Conservation (phyloP, 2,797 vertebrate genomes). For the Limnodromus scolopaceus region DNA sequence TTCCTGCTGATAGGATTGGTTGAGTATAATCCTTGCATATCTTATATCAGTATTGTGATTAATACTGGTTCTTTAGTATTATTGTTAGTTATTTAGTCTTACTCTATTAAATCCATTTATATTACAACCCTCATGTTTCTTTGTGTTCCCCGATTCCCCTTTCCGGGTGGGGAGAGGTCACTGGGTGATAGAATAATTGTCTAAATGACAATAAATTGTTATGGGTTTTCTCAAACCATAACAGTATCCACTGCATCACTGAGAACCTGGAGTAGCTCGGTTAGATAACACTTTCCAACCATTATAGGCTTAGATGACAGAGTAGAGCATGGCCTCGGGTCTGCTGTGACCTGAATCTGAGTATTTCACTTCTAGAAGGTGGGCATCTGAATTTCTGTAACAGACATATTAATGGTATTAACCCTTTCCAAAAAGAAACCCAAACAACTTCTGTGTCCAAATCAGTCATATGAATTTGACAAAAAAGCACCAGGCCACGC, state of each 20-base stretch:
- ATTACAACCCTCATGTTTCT: too few species aligned
- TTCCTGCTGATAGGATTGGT: too few species aligned
- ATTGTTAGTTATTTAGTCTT: too few species aligned
- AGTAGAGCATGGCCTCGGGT: not conserved
- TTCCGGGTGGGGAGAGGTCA: too few species aligned
- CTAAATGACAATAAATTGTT: too few species aligned
- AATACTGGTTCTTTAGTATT: too few species aligned
- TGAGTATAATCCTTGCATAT: too few species aligned
- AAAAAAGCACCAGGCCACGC: not conserved
- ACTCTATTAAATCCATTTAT: too few species aligned
- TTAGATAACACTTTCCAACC: not conserved
- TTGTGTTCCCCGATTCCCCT: too few species aligned
- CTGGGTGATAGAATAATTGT: too few species aligned
- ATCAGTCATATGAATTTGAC: not conserved
- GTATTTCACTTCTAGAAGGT: not conserved
- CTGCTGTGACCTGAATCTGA: not conserved
- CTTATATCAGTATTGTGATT: too few species aligned
- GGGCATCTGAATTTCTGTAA: not conserved
- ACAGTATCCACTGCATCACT: not conserved
- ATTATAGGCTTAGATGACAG: not conserved
- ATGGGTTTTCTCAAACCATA: too few species aligned
- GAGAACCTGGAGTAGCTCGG: not conserved
- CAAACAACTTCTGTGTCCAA: not conserved
- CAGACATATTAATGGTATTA: not conserved
- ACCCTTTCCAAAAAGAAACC: not conserved